Percentiles rank a stretch among this genome's conserved stretches.
Evolutionary conservation across 1,140 invertebrate genomes (phyloP).

Genomic region (Monochamus saltuarius): DNA sequence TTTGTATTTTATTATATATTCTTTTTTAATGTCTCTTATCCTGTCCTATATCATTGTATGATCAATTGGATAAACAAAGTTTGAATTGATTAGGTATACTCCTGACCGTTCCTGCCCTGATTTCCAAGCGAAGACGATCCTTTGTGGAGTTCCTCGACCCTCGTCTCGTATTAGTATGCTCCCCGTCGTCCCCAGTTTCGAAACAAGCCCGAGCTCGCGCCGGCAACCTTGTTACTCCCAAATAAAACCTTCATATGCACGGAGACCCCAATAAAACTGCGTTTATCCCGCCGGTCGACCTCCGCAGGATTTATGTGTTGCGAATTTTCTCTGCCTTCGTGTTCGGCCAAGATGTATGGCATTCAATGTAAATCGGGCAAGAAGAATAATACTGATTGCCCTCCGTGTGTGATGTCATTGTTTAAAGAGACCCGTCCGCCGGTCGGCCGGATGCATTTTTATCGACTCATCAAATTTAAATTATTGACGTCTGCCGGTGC

Average conservation of each 20-base stretch:
- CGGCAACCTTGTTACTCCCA: too few relatives aligned
- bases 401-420: slow-evolving; percentile 20
- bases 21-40: too few relatives aligned
- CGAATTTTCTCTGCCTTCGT: slow-evolving; percentile 42
- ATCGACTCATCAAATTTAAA: slow-evolving; percentile 13
- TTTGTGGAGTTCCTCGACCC: too few relatives aligned
- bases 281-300: slow-evolving; percentile 32
- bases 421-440: slow-evolving; percentile 1
- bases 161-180: too few relatives aligned
- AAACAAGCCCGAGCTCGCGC: too few relatives aligned
- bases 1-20: too few relatives aligned
- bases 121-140: too few relatives aligned
- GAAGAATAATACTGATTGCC: slow-evolving; percentile 43
- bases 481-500: slow-evolving; percentile 5
- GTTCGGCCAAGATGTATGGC: slow-evolving; percentile 42
- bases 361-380: slow-evolving; percentile 45
- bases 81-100: too few relatives aligned
- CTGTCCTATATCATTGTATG: too few relatives aligned
- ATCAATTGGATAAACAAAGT: too few relatives aligned
- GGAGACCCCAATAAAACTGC: slow-evolving; percentile 14
- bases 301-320: slow-evolving; percentile 43
- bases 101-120: too few relatives aligned
- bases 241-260: slow-evolving; percentile 1
- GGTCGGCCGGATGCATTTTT: slow-evolving; percentile 6
- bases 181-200: too few relatives aligned